Conservation (phyloP, 2,888 invertebrate species). For the Pimpla rufipes region DNA sequence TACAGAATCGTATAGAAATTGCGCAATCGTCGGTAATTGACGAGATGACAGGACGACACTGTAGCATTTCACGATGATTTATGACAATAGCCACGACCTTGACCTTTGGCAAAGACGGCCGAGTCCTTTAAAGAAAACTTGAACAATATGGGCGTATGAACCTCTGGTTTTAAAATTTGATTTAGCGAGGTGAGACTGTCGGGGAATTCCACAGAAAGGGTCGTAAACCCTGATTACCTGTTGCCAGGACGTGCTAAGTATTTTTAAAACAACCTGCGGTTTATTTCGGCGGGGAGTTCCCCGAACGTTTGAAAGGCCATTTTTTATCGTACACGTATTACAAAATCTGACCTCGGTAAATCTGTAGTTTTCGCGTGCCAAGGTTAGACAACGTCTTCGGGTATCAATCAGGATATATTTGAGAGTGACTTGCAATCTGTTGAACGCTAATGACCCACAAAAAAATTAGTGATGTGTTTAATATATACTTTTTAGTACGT, state of each 20-base stretch:
- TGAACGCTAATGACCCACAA: neutral
- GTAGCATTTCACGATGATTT: neutral
- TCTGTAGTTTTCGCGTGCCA: neutral
- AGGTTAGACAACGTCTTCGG: neutral
- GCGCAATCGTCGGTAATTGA: neutral
- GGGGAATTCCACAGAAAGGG: neutral
- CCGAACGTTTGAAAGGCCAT: neutral
- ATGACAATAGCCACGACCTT: neutral
- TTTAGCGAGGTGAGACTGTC: neutral
- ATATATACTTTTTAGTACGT: neutral
- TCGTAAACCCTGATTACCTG: neutral
- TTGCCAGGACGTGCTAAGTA: neutral
- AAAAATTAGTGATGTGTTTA: neutral
- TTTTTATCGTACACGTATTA: neutral
- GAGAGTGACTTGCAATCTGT: neutral
- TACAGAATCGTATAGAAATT: neutral
- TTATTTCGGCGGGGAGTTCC: conserved; percentile 14
- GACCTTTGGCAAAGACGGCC: too few species aligned
- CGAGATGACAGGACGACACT: neutral
- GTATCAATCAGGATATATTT: neutral
- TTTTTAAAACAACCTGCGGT: neutral
- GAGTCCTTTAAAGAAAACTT: neutral
- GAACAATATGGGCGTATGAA: neutral
- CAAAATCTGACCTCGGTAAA: neutral
- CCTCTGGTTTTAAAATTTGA: conserved; percentile 1